Evolutionary conservation across 2,113 vertebrate genomes (phyloP).

Genomic region (Eudyptes chrysolophus): DNA sequence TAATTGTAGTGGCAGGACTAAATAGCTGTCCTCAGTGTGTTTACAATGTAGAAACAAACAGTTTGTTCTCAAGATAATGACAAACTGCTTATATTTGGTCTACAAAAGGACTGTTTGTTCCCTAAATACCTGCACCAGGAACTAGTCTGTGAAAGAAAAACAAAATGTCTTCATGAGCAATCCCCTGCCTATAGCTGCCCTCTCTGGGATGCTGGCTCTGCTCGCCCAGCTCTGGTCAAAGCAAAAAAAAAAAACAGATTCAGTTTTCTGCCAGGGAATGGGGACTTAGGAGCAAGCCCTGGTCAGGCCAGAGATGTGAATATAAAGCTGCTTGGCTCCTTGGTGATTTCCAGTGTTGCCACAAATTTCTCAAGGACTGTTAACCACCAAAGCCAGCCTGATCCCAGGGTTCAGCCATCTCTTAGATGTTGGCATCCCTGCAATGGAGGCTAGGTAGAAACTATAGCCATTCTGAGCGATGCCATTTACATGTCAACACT

Average conservation of each 20-base stretch:
- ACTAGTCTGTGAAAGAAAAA: not conserved
- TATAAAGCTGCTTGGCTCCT: not conserved
- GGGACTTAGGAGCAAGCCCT: not conserved
- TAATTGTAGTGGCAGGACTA: slow-evolving; percentile 46
- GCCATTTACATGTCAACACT: not conserved
- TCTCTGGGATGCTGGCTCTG: not conserved
- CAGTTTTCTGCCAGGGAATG: not conserved
- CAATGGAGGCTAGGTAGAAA: not conserved
- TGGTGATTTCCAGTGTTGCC: not conserved
- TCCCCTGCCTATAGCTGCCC: not conserved
- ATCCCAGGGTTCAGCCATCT: not conserved
- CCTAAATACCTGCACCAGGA: slow-evolving; percentile 49
- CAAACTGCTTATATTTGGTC: slow-evolving; percentile 58
- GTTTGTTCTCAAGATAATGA: slow-evolving; percentile 65
- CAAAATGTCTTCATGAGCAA: not conserved
- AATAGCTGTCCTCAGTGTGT: slow-evolving; percentile 24
- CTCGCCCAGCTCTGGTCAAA: not conserved
- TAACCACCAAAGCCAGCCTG: not conserved
- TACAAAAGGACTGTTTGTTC: slow-evolving; percentile 63
- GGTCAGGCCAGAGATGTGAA: not conserved
- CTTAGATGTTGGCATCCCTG: not conserved
- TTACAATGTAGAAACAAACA: slow-evolving; percentile 62
- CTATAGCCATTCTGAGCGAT: rapidly evolving
- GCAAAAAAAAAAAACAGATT: not conserved
- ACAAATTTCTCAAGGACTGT: not conserved